Evolutionary conservation across 2,113 vertebrate species (phyloP), one percentile per base, ranked within the genome.

Genomic region (Zosterops lateralis): DNA sequence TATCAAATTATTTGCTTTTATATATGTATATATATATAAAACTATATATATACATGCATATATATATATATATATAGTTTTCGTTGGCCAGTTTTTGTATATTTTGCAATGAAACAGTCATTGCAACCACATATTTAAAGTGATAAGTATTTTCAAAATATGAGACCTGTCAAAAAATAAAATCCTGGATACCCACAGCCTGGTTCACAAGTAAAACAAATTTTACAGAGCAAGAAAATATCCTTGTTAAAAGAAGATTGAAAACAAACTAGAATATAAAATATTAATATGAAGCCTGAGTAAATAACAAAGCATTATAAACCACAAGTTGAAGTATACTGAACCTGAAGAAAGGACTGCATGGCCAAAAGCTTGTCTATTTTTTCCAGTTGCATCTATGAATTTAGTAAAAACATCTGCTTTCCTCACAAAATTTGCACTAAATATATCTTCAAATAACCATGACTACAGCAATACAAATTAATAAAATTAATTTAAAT

Each of bases 211-310:
- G 14, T 81, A 76, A 87, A 92, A 47, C 18, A 74, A 60, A 64
- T 75, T 61, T 51, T 67, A 68, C 16, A 31, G 16, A 76, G 9
- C 31, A 90, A 95, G 34, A 90, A 79, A 2, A 18, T 67, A 42
- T 38, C 16, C 38, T 73, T 79, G 50, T 48, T 68, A 70, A 95
- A 85, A 82, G 14, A 45, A 87, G 32, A 94, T 40, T 79, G 32
- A 91, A 90, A 91, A 53, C 19, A 91, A 93, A 87, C 71, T 17
- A 48, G 36, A 79, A 72, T 45, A 91, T 75, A 65, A 91, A 96
- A 91, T 61, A 72, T 72, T 92, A 73, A 85, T 66, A 42, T 12
- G 51, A 89, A 87, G 54, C 3, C 7, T 66, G 32, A 87, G 29
- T 75, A 92, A 79, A 91, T 53, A 87, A 28, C 20, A 60, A 84